Evolutionary conservation across 2,113 vertebrate species (phyloP), one percentile per base, ranked within the genome.

Genomic region (Vombatus ursinus): DNA sequence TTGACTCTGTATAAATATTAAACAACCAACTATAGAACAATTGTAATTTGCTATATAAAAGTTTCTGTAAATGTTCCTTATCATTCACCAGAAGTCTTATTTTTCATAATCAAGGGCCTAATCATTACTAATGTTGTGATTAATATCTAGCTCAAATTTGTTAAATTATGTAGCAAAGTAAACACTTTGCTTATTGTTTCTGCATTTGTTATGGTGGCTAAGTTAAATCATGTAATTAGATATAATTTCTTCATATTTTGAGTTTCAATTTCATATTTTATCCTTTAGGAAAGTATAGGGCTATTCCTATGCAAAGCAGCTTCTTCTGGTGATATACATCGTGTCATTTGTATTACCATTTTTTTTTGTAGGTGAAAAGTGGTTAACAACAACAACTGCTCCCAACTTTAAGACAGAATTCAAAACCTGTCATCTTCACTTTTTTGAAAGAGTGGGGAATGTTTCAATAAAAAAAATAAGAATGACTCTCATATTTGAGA

Each of bases 101-200:
- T 96, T 52, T 37, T 44, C 96, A 25, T 94, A 28, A 95, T 93
- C 92, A 96, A 96, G 22, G 0, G 2, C 77, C 24, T 31, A 97
- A 52, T 51, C 95, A 90, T 90, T 0, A 0, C 5, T 96, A 94
- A 95, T 68, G 48, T 6, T 93, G 0, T 95, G 51, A 61, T 51
- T 90, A 61, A 31, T 50, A 90, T 89, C 92, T 8, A 52, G 89
- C 96, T 77, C 0, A 96, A 97, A 92, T 50, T 0, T 37, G 90
- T 91, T 51, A 90, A 94, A 16, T 61, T 95, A 0, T 92, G 54
- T 53, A 90, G 95, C 47, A 91, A 26, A 92, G 2, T 89, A 96
- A 94, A 95, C 95, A 44, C 89, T 95, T 50, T 96, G n/a, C 94
- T 95, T 97, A 94, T 47, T 61, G 52, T 92, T 96, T 96, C 97